Conservation (phyloP, 2,888 invertebrate genomes). For the Sphinx pinastri region DNA sequence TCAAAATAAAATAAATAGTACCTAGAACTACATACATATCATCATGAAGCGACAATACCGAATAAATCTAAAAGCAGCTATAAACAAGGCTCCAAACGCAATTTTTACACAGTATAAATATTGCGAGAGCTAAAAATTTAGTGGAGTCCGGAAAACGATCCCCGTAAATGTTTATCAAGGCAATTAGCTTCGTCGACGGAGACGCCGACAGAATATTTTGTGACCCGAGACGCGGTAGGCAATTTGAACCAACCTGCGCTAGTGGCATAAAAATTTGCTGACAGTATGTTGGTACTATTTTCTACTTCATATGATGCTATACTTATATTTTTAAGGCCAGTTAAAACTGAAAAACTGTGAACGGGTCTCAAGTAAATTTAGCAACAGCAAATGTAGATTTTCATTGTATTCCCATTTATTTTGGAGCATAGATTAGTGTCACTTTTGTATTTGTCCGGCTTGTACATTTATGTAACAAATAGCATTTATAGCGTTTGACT, state of each 20-base stretch:
- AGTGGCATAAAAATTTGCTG: constrained; percentile 32
- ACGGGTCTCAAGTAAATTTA: too few relatives aligned
- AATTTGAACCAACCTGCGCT: constrained; percentile 35
- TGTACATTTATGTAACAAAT: too few relatives aligned
- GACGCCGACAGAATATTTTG: constrained; percentile 51
- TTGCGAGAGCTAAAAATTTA: constrained; percentile 36
- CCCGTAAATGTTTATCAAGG: constrained; percentile 58
- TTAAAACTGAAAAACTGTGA: too few relatives aligned
- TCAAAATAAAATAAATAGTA: too few relatives aligned
- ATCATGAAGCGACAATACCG: not conserved
- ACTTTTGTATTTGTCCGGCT: too few relatives aligned
- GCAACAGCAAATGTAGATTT: too few relatives aligned
- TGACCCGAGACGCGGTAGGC: constrained; percentile 31
- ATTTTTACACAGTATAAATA: constrained; percentile 28
- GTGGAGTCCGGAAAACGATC: constrained; percentile 49
- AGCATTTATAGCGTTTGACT: too few relatives aligned
- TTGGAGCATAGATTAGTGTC: too few relatives aligned
- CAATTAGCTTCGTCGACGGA: constrained; percentile 55
- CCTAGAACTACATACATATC: too few relatives aligned
- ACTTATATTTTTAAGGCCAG: not conserved
- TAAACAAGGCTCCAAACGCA: not conserved
- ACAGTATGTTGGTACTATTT: not conserved
- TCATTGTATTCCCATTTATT: too few relatives aligned
- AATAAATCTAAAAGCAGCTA: not conserved
- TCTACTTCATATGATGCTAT: too few relatives aligned